Evolutionary conservation across 2,113 vertebrate species (phyloP).

Genomic region (Emydura subglobosa): DNA sequence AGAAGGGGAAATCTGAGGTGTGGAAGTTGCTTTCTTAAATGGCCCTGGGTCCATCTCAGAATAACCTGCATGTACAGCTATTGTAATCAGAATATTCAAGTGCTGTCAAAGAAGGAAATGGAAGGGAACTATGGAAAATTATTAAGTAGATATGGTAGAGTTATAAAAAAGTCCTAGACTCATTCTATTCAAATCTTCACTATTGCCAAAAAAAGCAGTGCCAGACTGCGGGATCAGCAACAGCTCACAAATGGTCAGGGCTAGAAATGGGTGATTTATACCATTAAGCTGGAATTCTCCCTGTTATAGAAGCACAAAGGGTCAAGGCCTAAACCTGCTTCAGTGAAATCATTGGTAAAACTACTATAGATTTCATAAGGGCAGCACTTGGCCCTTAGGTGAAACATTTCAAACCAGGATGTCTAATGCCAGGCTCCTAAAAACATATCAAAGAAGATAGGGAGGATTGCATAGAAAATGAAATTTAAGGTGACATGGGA

Average conservation of each 20-base stretch:
- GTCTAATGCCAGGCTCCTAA: background rate
- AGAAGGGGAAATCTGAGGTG: background rate
- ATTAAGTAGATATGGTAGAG: background rate
- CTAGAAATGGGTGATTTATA: constrained; percentile 10
- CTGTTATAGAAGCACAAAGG: background rate
- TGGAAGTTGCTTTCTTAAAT: background rate
- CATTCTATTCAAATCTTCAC: background rate
- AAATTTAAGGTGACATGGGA: background rate
- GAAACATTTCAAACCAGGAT: background rate
- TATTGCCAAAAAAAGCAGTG: background rate
- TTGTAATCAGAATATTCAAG: background rate
- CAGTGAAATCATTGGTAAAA: background rate
- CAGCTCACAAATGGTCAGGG: background rate
- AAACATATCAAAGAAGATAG: background rate
- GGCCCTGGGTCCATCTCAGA: background rate
- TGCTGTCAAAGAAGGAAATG: background rate
- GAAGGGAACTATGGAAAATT: background rate
- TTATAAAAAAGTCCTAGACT: background rate
- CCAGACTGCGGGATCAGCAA: background rate
- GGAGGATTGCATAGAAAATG: background rate
- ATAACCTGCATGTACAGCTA: background rate
- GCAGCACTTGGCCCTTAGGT: background rate
- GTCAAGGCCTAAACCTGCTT: background rate
- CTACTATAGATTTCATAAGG: background rate
- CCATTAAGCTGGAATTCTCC: background rate